These are phyloP conservation scores for Ceuthmochares aereus DNA, from an alignment of 2,113 vertebrate species.

Conservation along the genomic window DNA sequence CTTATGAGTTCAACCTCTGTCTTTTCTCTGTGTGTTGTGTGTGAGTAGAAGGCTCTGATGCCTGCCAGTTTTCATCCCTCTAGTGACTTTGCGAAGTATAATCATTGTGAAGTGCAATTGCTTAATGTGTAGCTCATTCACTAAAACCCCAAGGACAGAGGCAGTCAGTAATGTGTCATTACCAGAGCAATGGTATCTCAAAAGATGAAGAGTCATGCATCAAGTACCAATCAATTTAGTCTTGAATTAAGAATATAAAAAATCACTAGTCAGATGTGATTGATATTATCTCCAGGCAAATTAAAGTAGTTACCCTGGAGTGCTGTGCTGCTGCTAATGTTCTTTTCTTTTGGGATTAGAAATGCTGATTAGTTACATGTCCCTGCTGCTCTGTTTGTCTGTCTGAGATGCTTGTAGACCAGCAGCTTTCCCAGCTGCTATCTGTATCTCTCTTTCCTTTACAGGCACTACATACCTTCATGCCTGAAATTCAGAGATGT, in stretches of 20 bases:
- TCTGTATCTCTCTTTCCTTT: neutral
- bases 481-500: neutral
- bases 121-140: slow-evolving; percentile 49
- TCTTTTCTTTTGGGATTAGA: neutral
- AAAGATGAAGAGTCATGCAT: neutral
- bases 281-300: neutral
- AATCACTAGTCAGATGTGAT: neutral
- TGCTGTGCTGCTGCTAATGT: neutral
- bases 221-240: slow-evolving; percentile 18
- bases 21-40: neutral
- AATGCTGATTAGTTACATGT: neutral
- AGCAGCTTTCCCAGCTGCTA: neutral
- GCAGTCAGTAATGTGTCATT: slow-evolving; percentile 23
- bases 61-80: slow-evolving; percentile 29
- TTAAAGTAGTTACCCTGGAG: neutral
- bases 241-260: neutral
- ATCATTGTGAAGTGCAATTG: slow-evolving; percentile 50
- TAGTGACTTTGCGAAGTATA: slow-evolving; percentile 34
- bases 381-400: neutral
- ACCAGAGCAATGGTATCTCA: neutral
- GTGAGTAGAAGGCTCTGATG: neutral
- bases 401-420: neutral
- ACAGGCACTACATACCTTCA: neutral
- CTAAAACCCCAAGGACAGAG: slow-evolving; percentile 29
- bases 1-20: slow-evolving; percentile 4